Conservation (phyloP, 53 echinoderm and acorn worm species). For the Holothuria leucospilota region DNA sequence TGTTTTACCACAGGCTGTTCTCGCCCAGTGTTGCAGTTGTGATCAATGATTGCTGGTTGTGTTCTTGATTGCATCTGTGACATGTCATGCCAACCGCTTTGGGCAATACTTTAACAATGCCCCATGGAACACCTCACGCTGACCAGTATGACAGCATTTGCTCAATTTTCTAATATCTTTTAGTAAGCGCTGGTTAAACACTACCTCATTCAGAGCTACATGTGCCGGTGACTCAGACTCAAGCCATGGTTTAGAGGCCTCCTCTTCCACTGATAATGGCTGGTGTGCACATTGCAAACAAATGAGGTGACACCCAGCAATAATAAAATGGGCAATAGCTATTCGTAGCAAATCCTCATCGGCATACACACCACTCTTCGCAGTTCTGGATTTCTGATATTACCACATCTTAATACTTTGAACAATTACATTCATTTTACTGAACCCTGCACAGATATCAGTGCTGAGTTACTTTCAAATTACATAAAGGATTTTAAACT, state of each 20-base stretch:
- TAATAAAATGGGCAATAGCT: neutral
- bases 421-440: neutral
- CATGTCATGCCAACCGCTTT: conserved; percentile 7
- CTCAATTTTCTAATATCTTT: conserved; percentile 33
- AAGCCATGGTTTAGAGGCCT: conserved; percentile 16
- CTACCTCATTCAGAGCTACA: conserved; percentile 38
- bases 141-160: conserved; percentile 44
- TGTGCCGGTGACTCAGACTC: conserved; percentile 49
- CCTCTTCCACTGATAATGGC: conserved; percentile 11
- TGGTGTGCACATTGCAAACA: conserved; percentile 28
- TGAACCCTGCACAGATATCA: neutral
- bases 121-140: conserved; percentile 3
- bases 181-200: conserved; percentile 37
- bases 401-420: neutral
- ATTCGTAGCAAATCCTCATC: neutral
- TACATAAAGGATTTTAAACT: neutral
- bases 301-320: neutral
- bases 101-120: conserved; percentile 11
- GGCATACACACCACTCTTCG: neutral
- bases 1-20: too few relatives aligned
- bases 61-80: conserved; percentile 14
- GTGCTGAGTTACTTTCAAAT: neutral
- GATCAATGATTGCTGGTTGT: conserved; percentile 14
- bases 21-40: conserved; percentile 8
- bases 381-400: neutral